These are phyloP conservation scores for Carcharodon carcharias DNA, from an alignment of 2,797 vertebrate genomes.

Conservation along the genomic window DNA sequence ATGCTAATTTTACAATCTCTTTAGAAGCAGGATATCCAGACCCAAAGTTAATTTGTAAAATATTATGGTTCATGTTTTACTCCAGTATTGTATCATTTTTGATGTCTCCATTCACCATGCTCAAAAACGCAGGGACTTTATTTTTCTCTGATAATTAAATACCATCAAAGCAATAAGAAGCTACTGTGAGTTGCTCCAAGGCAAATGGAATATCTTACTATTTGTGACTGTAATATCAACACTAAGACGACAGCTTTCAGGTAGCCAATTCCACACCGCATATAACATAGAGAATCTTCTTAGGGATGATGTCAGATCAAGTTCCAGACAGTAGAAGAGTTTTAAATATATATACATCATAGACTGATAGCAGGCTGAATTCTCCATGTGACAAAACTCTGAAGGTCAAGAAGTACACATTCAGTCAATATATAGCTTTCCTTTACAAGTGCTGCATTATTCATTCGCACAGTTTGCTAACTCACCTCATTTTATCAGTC, in stretches of 20 bases:
- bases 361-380: conserved; percentile 8
- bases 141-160: neutral
- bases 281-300: neutral
- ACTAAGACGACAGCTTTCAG: neutral
- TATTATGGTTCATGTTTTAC: neutral
- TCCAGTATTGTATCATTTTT: neutral
- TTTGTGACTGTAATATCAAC: neutral
- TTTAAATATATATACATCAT: neutral
- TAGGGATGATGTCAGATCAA: neutral
- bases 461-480: conserved; percentile 33
- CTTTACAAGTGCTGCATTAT: conserved; percentile 32
- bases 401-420: conserved; percentile 21
- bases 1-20: neutral
- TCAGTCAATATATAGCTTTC: conserved; percentile 16
- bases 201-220: neutral
- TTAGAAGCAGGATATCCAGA: neutral
- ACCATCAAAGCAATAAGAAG: neutral
- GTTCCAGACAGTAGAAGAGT: neutral
- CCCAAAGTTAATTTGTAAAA: neutral
- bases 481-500: conserved; percentile 36
- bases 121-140: neutral
- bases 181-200: neutral
- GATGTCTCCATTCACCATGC: neutral
- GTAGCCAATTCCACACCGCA: neutral
- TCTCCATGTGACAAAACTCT: neutral